Percentiles rank a stretch among this genome's conserved stretches.
These are phyloP conservation scores for Chelonus formosanus DNA, from an alignment of 2,888 invertebrate species.

Conservation along the genomic window DNA sequence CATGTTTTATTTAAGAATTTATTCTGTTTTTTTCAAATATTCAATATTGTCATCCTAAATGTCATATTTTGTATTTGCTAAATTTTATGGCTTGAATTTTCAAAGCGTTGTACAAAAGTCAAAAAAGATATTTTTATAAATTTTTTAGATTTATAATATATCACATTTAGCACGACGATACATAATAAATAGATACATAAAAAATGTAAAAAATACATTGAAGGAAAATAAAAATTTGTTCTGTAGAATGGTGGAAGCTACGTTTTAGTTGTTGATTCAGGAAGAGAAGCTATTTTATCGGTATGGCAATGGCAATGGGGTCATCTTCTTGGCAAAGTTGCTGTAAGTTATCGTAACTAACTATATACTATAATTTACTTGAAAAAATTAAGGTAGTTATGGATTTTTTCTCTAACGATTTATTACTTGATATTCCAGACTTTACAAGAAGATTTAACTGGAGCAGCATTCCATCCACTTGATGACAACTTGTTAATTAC, in stretches of 20 bases:
- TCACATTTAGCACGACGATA: not conserved
- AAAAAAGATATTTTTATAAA: not conserved
- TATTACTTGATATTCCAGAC: constrained; percentile 69
- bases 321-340: constrained; percentile 90
- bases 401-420: not conserved
- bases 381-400: not conserved
- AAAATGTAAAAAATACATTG: not conserved
- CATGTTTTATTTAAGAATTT: constrained; percentile 13
- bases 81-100: too few relatives aligned
- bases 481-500: constrained; percentile 92
- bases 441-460: constrained; percentile 85
- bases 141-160: not conserved
- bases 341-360: constrained; percentile 71
- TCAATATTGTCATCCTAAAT: too few relatives aligned
- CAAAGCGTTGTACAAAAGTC: too few relatives aligned
- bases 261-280: constrained; percentile 88
- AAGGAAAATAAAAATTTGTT: not conserved
- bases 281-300: constrained; percentile 87
- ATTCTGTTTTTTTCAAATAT: too few relatives aligned
- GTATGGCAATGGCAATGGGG: constrained; percentile 98
- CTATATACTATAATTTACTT: not conserved
- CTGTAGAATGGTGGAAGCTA: constrained; percentile 88
- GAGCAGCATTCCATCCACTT: constrained; percentile 89
- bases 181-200: not conserved
- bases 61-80: too few relatives aligned